A percentile compares a stretch with the other conserved stretches of the same genome.
These are phyloP conservation scores for Tautogolabrus adspersus DNA, from an alignment of 2,113 vertebrate genomes.

Conservation along the genomic window DNA sequence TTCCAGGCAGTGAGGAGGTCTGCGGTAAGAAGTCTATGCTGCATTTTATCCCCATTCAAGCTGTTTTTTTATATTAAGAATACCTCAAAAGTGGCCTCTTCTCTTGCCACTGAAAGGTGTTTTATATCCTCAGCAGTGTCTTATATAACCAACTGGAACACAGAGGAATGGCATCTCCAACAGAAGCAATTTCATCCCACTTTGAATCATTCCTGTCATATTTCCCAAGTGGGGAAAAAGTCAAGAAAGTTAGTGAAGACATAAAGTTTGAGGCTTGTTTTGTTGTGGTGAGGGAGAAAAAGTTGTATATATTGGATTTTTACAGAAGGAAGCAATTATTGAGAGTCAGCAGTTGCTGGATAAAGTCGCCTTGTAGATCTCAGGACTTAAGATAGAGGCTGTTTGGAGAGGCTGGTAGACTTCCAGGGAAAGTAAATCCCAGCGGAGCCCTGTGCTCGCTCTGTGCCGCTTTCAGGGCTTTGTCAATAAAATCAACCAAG, in stretches of 20 bases:
- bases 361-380: constrained; percentile 35
- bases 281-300: constrained; percentile 31
- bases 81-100: constrained; percentile 38
- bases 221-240: constrained; percentile 1
- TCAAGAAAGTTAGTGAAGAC: not conserved
- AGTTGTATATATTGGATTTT: constrained; percentile 40
- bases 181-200: constrained; percentile 26
- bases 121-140: constrained; percentile 18
- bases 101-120: constrained; percentile 32
- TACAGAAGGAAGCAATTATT: constrained; percentile 37
- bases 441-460: constrained; percentile 22
- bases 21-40: not conserved
- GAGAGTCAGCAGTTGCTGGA: constrained; percentile 31
- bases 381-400: constrained; percentile 2
- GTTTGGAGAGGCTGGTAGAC: constrained; percentile 30
- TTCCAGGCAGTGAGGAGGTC: not conserved
- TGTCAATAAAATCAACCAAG: constrained; percentile 53
- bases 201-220: constrained; percentile 11
- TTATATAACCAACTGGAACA: constrained; percentile 35
- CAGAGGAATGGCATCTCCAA: constrained; percentile 13
- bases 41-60: not conserved
- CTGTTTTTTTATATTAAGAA: constrained; percentile 20
- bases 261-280: constrained; percentile 13
- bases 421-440: constrained; percentile 47
- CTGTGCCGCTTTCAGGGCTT: constrained; percentile 33